phyloP scores from a whole-genome alignment of 2,888 invertebrate species.

The Hypomecis atomaria region DNA sequence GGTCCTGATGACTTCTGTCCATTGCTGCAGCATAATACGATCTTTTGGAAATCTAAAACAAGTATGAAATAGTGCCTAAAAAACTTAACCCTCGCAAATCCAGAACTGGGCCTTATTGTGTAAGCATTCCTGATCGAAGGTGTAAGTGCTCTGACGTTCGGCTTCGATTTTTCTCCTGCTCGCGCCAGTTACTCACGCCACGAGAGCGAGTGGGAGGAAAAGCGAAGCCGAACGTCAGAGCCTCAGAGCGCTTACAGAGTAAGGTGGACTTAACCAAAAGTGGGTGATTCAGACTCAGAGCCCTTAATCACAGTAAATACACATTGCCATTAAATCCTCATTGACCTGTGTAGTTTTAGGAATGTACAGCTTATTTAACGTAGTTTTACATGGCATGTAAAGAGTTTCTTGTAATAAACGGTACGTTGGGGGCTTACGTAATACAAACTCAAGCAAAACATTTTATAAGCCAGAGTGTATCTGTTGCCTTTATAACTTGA shows the following conservation, averaged over 20 bases:
- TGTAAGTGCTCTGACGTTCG: too few relatives aligned
- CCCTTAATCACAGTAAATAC: too few relatives aligned
- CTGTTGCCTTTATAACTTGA: conserved; percentile 14
- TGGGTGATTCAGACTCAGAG: too few relatives aligned
- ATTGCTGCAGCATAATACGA: background rate
- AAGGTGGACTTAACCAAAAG: too few relatives aligned
- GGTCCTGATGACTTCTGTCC: background rate
- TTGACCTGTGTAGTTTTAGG: conserved; percentile 2
- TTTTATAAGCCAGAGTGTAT: conserved; percentile 16
- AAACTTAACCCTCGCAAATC: too few relatives aligned
- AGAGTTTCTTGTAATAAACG: conserved; percentile 23
- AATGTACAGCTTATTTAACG: conserved; percentile 3
- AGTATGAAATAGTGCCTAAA: background rate
- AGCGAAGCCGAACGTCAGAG: too few relatives aligned
- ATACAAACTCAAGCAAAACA: conserved; percentile 32
- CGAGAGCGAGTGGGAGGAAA: too few relatives aligned
- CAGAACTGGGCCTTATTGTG: too few relatives aligned
- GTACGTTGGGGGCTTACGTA: conserved; percentile 28
- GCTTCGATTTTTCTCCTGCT: too few relatives aligned
- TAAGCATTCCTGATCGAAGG: too few relatives aligned
- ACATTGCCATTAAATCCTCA: conserved; percentile 2
- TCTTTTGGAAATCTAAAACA: conserved; percentile 3
- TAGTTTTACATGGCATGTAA: conserved; percentile 18
- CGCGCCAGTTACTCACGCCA: too few relatives aligned
- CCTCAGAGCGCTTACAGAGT: too few relatives aligned